Conservation (phyloP, 2,113 vertebrate species). For the Desmodus rotundus region DNA sequence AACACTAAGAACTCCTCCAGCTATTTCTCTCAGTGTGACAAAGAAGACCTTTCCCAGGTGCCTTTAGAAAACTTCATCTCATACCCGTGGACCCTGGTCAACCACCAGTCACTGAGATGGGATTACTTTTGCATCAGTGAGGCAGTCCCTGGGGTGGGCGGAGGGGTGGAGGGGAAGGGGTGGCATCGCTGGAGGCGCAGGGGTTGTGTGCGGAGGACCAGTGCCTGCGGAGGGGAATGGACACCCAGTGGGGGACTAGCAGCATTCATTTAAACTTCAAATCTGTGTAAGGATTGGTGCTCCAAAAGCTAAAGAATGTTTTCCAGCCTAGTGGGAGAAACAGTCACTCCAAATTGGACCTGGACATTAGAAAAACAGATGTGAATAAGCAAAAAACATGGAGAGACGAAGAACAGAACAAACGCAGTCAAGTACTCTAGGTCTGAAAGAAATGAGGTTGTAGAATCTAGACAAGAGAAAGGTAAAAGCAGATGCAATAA, state of each 20-base stretch:
- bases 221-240: neutral
- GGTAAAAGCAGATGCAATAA: neutral
- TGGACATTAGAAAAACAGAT: neutral
- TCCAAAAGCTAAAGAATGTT: neutral
- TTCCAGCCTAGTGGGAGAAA: neutral
- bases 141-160: accelerated
- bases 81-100: too few relatives aligned
- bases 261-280: neutral
- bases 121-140: neutral
- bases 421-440: neutral
- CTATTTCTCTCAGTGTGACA: neutral
- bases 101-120: neutral
- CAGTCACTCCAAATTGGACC: neutral
- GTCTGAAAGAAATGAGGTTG: neutral
- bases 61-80: neutral
- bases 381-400: neutral
- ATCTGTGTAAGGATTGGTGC: accelerated
- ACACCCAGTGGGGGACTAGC: accelerated
- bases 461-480: neutral
- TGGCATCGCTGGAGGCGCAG: accelerated
- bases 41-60: neutral
- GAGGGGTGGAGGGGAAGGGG: neutral
- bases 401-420: neutral
- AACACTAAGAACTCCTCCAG: neutral
- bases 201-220: neutral